These are phyloP conservation scores for Bovichtus variegatus DNA, from an alignment of 2,797 vertebrate genomes.

Conservation along the genomic window DNA sequence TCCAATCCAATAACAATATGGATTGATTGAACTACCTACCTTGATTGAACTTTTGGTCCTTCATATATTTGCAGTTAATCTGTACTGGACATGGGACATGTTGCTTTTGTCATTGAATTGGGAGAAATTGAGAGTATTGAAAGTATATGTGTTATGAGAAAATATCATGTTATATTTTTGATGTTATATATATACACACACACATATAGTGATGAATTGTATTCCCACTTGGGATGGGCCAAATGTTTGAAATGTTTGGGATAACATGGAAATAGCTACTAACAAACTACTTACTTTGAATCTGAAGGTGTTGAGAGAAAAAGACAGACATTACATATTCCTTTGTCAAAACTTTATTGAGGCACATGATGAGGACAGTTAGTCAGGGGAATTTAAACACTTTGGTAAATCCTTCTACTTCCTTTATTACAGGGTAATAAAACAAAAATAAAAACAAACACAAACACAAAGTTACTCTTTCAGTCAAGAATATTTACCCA, in stretches of 20 bases:
- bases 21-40: not conserved
- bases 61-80: no score
- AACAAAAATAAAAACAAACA: constrained; percentile 30
- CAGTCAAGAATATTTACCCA: constrained; percentile 10
- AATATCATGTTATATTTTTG: no score
- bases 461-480: not conserved
- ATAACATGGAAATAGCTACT: not conserved
- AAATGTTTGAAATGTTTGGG: not conserved
- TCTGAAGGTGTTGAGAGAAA: not conserved
- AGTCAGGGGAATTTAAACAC: constrained; percentile 32
- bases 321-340: not conserved
- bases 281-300: not conserved
- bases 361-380: constrained; percentile 54
- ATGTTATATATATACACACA: no score
- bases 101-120: no score
- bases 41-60: not conserved
- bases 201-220: not conserved
- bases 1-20: not conserved
- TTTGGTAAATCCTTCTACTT: constrained; percentile 42
- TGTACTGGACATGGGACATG: no score
- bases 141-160: no score
- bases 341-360: constrained; percentile 71
- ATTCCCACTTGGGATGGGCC: not conserved
- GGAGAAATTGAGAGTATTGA: no score
- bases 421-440: constrained; percentile 26